Percentiles rank a stretch among this genome's conserved stretches.
These are phyloP conservation scores for Armadillidium nasatum DNA, from an alignment of 1,140 invertebrate genomes.

Conservation along the genomic window DNA sequence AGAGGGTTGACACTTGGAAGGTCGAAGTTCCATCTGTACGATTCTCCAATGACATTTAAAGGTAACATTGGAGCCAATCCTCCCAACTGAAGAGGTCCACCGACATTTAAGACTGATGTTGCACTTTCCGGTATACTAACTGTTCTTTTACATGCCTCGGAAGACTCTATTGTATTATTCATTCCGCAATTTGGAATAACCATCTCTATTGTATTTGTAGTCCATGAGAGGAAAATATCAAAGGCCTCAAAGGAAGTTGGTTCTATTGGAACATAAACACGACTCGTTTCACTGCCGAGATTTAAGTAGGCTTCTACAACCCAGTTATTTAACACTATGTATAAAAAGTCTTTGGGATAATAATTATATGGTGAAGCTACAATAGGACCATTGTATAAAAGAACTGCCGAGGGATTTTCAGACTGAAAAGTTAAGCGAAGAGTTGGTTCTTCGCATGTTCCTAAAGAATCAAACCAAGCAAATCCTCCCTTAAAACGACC, in stretches of 20 bases:
- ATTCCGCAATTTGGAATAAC: slow-evolving; percentile 36
- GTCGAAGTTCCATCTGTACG: slow-evolving; percentile 80
- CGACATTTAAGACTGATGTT: slow-evolving; percentile 71
- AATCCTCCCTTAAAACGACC: slow-evolving; percentile 86
- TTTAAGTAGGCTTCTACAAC: slow-evolving; percentile 93
- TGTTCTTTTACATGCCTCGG: slow-evolving; percentile 26
- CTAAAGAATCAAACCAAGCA: slow-evolving; percentile 91
- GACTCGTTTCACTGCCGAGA: slow-evolving; percentile 88
- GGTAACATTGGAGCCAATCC: slow-evolving; percentile 74
- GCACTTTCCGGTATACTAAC: slow-evolving; percentile 21
- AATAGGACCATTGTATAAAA: slow-evolving; percentile 94
- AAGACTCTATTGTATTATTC: slow-evolving; percentile 22
- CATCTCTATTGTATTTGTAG: slow-evolving; percentile 20
- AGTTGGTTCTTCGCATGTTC: slow-evolving; percentile 92
- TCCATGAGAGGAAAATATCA: slow-evolving; percentile 34
- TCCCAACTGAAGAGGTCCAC: slow-evolving; percentile 87
- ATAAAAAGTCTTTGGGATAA: slow-evolving; percentile 78
- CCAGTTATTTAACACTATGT: slow-evolving; percentile 84
- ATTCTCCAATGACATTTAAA: slow-evolving; percentile 60
- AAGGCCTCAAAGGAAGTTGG: slow-evolving; percentile 3
- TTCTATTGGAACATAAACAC: slow-evolving; percentile 79
- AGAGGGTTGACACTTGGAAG: slow-evolving; percentile 75
- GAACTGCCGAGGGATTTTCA: slow-evolving; percentile 77
- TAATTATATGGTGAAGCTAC: slow-evolving; percentile 83
- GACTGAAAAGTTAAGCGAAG: slow-evolving; percentile 93